These are phyloP conservation scores for Ommatoiulus sabulosus DNA, from an alignment of 2,888 invertebrate species.

Conservation along the genomic window DNA sequence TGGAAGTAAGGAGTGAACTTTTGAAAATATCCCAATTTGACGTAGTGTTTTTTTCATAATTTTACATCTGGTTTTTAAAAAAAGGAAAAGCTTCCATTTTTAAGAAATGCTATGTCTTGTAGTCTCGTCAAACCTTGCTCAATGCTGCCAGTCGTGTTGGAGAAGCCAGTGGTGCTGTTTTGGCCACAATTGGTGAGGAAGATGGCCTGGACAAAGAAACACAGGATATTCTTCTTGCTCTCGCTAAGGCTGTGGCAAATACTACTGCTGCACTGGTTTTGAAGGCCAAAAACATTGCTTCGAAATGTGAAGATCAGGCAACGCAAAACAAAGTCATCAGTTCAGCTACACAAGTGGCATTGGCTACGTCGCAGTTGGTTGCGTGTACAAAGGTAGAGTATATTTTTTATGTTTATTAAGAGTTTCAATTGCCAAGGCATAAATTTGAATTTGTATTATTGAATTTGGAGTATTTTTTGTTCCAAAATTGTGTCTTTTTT, in stretches of 20 bases:
- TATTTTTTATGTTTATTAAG: not conserved
- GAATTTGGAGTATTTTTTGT: no score
- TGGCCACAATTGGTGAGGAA: constrained; percentile 92
- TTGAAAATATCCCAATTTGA: not conserved
- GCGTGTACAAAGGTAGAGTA: constrained; percentile 84
- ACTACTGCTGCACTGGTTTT: constrained; percentile 96
- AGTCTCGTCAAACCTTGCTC: constrained; percentile 91
- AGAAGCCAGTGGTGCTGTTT: constrained; percentile 93
- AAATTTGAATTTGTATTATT: no score
- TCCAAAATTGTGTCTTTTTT: no score
- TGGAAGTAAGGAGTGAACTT: constrained; percentile 74
- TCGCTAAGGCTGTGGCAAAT: constrained; percentile 98
- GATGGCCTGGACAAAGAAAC: constrained; percentile 71
- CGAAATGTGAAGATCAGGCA: constrained; percentile 82
- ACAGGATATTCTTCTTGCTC: constrained; percentile 86
- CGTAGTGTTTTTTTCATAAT: not conserved
- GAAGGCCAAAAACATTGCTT: constrained; percentile 96
- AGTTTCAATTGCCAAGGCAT: not conserved
- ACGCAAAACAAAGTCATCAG: constrained; percentile 90
- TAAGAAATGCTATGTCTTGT: constrained; percentile 61
- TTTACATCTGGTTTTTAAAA: constrained; percentile 47
- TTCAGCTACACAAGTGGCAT: constrained; percentile 95
- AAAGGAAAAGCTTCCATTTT: not conserved
- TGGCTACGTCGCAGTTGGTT: constrained; percentile 97
- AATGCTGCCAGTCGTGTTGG: constrained; percentile 97